Evolutionary conservation across 2,888 invertebrate genomes (phyloP), one percentile per base, ranked within the genome.

Genomic region (Ceriagrion tenellum): DNA sequence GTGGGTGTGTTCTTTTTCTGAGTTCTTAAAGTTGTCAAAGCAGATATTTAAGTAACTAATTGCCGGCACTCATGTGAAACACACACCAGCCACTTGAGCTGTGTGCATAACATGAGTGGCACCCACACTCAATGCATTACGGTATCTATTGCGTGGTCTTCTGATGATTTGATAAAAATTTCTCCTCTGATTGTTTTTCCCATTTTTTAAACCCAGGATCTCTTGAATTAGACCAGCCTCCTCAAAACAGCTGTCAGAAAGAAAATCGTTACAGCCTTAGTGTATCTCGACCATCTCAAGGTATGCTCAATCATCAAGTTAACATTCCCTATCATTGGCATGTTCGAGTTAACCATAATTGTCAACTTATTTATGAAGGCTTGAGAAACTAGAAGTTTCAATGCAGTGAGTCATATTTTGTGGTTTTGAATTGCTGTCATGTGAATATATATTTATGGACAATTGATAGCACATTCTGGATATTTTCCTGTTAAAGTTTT

Each of bases 151-250:
- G 81, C 35, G 35, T 81, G 30, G 18, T 35, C 35, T 81, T 35
- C 26, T 35, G 8, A 16, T 81, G 16, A 30, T 16, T 0, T 35
- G 16, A 35, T 59, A 59, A 59, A 26, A 18, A 35, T 81, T 81
- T 26, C 16, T 35, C 35, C 16, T 89, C 18, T 40, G 63, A 63
- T 91, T 47, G 35, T 55, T n/a, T 47, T 59, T 74, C 30, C 88
- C 26, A 69, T 89, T 81, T 59, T 88, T 95, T 81, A 95, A 95
- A 95, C 95, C 90, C 96, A 97, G 97, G 99, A 89, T 99, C 99
- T 0, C 97, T 99, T 95, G 99, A 99, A 96, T 97, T 99, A 95
- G 99, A 99, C 97, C 98, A 97, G 95, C 98, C 98, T 40, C 97
- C 96, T 74, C 96, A 97, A 13, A 97, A 97, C 96, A 98, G 98